phyloP scores from a whole-genome alignment of 2,113 vertebrate genomes.

The Miniopterus natalensis region DNA sequence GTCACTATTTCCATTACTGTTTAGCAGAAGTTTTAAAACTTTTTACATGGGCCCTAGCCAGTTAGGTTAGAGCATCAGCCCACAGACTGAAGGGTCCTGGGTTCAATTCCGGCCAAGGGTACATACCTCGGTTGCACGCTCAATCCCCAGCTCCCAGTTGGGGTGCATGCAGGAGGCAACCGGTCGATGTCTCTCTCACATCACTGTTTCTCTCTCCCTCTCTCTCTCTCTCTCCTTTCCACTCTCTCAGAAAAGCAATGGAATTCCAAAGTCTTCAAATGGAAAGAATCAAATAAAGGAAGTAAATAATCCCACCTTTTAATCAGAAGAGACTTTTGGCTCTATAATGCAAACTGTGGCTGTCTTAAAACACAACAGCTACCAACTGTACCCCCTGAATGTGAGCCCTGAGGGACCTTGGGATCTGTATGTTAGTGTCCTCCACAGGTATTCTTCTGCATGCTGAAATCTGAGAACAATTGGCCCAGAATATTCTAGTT shows the following conservation, averaged over 20 bases:
- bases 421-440: neutral
- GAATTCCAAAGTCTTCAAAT: slow-evolving; percentile 30
- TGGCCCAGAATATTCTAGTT: neutral
- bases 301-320: neutral
- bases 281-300: slow-evolving; percentile 50
- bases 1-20: neutral
- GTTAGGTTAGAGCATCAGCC: no score
- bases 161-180: no score
- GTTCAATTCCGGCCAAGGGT: no score
- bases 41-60: neutral
- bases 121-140: no score
- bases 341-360: neutral
- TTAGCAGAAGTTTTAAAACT: neutral
- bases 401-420: neutral
- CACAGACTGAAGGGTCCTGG: no score
- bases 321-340: neutral
- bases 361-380: neutral
- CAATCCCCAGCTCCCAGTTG: no score
- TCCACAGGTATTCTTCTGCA: neutral
- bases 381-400: neutral
- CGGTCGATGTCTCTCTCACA: no score
- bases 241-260: no score
- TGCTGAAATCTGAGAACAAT: neutral
- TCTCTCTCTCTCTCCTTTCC: no score
- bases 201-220: no score